phyloP scores from a whole-genome alignment of 1,140 invertebrate species.

The Nymphalis io region DNA sequence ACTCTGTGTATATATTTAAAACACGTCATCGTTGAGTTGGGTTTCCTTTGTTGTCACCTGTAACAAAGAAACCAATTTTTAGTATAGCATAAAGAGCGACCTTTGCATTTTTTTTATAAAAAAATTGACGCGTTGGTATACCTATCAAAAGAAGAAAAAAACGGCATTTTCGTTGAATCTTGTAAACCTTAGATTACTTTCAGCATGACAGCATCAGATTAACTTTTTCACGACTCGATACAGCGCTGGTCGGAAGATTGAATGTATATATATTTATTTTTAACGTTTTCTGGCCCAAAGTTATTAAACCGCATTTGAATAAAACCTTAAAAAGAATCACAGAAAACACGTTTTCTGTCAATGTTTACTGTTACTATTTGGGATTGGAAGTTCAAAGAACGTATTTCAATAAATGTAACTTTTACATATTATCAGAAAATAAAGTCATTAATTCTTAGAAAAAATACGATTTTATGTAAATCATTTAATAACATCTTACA shows the following conservation, averaged over 20 bases:
- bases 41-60: slow-evolving; percentile 51
- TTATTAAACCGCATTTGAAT: background rate
- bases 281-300: background rate
- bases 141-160: slow-evolving; percentile 20
- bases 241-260: background rate
- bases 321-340: no score
- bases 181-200: slow-evolving; percentile 6
- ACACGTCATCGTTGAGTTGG: slow-evolving; percentile 41
- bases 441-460: no score
- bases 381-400: no score
- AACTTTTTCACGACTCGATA: background rate
- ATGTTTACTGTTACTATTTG: no score
- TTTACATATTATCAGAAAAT: no score
- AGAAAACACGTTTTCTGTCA: no score
- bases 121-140: slow-evolving; percentile 19
- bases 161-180: slow-evolving; percentile 26
- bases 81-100: slow-evolving; percentile 34
- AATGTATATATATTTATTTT: background rate
- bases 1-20: slow-evolving; percentile 35
- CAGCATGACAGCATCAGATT: slow-evolving; percentile 1
- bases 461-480: no score
- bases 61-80: slow-evolving; percentile 55
- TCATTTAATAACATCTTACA: no score
- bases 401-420: no score
- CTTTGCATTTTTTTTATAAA: slow-evolving; percentile 33